Evolutionary conservation across 2,797 vertebrate species (phyloP).

Genomic region (Selene dorsalis): DNA sequence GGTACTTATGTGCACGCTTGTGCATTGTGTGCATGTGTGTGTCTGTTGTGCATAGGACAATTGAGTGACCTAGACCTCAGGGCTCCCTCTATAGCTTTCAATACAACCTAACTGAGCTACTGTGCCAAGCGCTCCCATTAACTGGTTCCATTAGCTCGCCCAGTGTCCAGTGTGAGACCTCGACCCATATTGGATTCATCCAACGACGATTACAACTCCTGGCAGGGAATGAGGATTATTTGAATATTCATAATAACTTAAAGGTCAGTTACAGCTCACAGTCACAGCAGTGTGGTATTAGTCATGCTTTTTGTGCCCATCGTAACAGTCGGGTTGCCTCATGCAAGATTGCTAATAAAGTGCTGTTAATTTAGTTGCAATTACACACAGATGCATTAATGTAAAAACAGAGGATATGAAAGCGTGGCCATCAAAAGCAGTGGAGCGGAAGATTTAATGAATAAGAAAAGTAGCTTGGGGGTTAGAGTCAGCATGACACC

Average conservation of each 20-base stretch:
- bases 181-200: constrained; percentile 54
- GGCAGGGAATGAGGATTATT: constrained; percentile 33
- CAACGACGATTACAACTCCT: constrained; percentile 25
- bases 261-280: constrained; percentile 37
- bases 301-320: not conserved
- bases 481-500: not conserved
- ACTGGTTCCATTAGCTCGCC: constrained; percentile 61
- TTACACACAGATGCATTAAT: constrained; percentile 1
- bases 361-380: constrained; percentile 20
- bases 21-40: constrained; percentile 42
- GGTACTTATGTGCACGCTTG: constrained; percentile 12
- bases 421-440: constrained; percentile 21
- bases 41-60: constrained; percentile 60
- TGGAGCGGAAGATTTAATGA: constrained; percentile 26
- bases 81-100: constrained; percentile 65
- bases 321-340: constrained; percentile 16
- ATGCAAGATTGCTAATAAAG: constrained; percentile 12
- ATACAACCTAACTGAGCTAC: constrained; percentile 42
- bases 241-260: constrained; percentile 41
- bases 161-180: constrained; percentile 37
- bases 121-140: constrained; percentile 62
- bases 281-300: constrained; percentile 13
- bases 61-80: constrained; percentile 74
- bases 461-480: constrained; percentile 14
- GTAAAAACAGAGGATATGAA: constrained; percentile 28